Evolutionary conservation across 2,888 invertebrate genomes (phyloP).

Genomic region (Halictus quadricinctus): DNA sequence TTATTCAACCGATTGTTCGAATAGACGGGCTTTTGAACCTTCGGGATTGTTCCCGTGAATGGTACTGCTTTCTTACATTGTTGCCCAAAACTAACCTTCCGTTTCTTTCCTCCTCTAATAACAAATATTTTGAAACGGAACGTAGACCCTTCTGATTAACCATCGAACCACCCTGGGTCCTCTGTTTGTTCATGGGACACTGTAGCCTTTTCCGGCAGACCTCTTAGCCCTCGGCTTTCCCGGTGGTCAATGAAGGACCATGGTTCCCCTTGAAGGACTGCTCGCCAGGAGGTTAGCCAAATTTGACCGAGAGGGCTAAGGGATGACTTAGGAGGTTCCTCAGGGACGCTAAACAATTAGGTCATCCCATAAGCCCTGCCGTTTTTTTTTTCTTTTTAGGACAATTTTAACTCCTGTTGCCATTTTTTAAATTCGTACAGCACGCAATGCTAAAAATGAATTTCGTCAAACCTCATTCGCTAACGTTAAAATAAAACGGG

Average conservation of each 20-base stretch:
- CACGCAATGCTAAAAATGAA: too few species aligned
- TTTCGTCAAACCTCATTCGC: too few species aligned
- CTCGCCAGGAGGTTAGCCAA: not conserved
- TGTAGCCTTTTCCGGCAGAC: not conserved
- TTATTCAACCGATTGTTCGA: conserved; percentile 47
- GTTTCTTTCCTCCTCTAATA: not conserved
- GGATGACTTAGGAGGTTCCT: not conserved
- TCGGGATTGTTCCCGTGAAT: conserved; percentile 53
- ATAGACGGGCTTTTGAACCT: conserved; percentile 41
- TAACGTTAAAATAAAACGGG: too few species aligned
- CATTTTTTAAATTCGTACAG: too few species aligned
- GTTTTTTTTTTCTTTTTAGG: not conserved
- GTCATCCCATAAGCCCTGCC: not conserved
- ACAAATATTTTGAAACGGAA: not conserved
- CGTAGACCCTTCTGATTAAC: not conserved
- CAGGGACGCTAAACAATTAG: not conserved
- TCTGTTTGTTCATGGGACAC: not conserved
- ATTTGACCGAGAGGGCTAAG: not conserved
- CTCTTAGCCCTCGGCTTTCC: not conserved
- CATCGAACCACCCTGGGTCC: not conserved
- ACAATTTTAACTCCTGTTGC: too few species aligned
- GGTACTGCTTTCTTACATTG: conserved; percentile 27
- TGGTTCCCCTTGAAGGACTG: not conserved
- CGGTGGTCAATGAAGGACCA: not conserved
- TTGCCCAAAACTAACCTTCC: not conserved